A percentile compares a stretch with the other conserved stretches of the same genome.
Conservation (phyloP, 2,797 vertebrate genomes). For the Coregonus ussuriensis region DNA sequence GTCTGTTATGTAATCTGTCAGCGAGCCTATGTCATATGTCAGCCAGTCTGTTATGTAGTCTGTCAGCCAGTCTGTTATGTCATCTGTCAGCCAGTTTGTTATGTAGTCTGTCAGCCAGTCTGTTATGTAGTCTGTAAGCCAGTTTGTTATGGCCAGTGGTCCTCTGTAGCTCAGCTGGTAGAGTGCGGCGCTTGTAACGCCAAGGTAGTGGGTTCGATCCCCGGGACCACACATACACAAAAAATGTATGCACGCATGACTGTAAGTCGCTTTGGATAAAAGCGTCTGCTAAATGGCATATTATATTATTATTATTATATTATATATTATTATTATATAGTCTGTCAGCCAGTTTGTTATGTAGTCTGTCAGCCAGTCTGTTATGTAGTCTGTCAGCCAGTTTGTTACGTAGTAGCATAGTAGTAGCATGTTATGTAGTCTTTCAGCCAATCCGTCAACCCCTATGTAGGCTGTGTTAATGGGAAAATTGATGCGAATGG, state of each 20-base stretch:
- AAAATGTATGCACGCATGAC: too few species aligned
- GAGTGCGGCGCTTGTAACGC: too few species aligned
- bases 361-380: background rate
- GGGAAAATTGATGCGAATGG: slow-evolving; percentile 36
- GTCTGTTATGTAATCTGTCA: background rate
- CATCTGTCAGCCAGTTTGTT: background rate
- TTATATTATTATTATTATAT: too few species aligned
- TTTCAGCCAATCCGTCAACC: slow-evolving; percentile 2
- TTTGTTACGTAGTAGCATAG: too few species aligned
- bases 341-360: background rate
- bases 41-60: background rate
- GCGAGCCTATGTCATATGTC: background rate
- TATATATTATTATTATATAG: too few species aligned
- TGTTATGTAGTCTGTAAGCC: background rate
- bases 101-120: background rate
- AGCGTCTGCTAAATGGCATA: too few species aligned
- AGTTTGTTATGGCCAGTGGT: background rate
- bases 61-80: background rate
- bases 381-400: background rate
- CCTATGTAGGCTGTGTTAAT: slow-evolving; percentile 25
- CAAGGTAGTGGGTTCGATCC: too few species aligned
- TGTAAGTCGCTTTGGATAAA: too few species aligned
- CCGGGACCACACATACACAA: too few species aligned
- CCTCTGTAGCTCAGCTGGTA: too few species aligned
- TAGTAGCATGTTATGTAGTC: too few species aligned